Percentiles rank a stretch among this genome's conserved stretches.
Evolutionary conservation across 2,113 vertebrate genomes (phyloP).

Genomic region (Rhegmatorhina hoffmannsi): DNA sequence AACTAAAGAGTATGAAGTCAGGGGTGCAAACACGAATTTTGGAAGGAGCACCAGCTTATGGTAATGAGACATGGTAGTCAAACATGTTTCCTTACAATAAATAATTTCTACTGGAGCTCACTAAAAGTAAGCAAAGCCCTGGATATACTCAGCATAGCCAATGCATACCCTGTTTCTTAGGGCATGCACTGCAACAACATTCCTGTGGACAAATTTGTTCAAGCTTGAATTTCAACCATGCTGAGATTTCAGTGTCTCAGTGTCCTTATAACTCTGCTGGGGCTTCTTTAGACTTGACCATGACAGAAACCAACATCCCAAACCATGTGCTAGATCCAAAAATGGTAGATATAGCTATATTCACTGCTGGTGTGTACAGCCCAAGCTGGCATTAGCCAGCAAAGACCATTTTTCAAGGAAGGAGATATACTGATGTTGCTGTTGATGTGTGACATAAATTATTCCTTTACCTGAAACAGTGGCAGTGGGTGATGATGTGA

Average conservation of each 20-base stretch:
- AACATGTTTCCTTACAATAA: background rate
- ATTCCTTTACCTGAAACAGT: background rate
- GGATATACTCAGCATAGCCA: background rate
- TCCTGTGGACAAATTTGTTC: background rate
- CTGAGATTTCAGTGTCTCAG: background rate
- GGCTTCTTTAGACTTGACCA: background rate
- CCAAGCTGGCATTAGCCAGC: background rate
- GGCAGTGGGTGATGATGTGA: background rate
- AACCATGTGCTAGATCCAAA: background rate
- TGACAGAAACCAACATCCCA: background rate
- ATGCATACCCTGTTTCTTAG: background rate
- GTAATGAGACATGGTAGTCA: background rate
- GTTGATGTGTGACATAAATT: background rate
- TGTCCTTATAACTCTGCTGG: background rate
- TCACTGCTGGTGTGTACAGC: accelerated
- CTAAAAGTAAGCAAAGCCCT: background rate
- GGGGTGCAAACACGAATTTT: background rate
- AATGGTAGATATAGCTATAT: background rate
- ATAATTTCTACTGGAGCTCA: background rate
- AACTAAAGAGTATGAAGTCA: background rate
- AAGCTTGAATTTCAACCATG: background rate
- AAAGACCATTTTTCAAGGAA: background rate
- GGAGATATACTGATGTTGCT: background rate
- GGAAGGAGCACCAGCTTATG: background rate
- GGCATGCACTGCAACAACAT: accelerated